Base-by-base conservation (phyloP, 2,797 vertebrate genomes). In the Acanthis flammea region DNA sequence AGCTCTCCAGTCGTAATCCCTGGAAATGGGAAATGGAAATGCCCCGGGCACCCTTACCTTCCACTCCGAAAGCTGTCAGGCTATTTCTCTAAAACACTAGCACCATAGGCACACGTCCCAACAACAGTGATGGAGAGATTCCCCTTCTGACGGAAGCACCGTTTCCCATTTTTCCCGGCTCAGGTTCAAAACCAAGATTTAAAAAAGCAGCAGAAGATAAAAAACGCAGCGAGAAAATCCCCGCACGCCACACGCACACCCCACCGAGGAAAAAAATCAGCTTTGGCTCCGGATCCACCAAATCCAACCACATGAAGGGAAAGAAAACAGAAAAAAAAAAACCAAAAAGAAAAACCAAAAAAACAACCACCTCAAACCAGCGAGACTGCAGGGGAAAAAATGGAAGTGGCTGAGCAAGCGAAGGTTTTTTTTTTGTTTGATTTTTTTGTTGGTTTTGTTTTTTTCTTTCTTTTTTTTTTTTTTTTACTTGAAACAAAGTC, bases 51-150 rank as follows among this genome's bases (percentile, higher is more conserved):
- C 95, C 94, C 98, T 98, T 99, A 99, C 99, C 99, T 99, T 99
- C 98, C 99, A 99, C 99, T 99, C 98, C 98, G 99, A 98, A 99
- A 98, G 98, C 99, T 99, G 98, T 98, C 96, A 95, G 99, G 99
- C 99, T 99, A 98, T 99, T 98, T 98, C 98, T 98, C 98, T 99
- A 99, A 98, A 98, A 98, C 98, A 98, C 98, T 98, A 98, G 98
- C 98, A 98, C 98, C 98, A 98, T 98, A 98, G 98, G 91, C 97
- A 97, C 97, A 91, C 97, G 97, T 98, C 98, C 98, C 98, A 97
- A 95, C 97, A 97, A 80, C 97, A 97, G 91, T 72, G 97, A 97
- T 94, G 97, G 97, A 97, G 97, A 98, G 96, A 95, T 95, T 97
- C 97, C 98, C 98, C 98, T 98, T 98, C 98, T 98, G 97, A 97